phyloP scores from a whole-genome alignment of 2,888 invertebrate genomes.

The Pedicia rivosa region DNA sequence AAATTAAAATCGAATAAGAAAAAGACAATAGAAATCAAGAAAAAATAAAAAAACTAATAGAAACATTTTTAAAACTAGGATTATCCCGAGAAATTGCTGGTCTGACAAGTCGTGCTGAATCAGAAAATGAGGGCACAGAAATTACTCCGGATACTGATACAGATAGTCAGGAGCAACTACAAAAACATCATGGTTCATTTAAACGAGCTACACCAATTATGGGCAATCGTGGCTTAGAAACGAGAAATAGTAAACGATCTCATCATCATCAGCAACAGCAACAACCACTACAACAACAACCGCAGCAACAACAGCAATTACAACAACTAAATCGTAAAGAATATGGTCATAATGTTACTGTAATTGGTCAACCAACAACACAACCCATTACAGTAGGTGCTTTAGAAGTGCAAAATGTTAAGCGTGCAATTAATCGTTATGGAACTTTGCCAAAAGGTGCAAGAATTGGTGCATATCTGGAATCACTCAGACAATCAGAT shows the following conservation, averaged over 20 bases:
- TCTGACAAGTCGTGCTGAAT: constrained; percentile 35
- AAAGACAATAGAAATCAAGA: too few species aligned
- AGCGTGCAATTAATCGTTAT: constrained; percentile 85
- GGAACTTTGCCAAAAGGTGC: constrained; percentile 95
- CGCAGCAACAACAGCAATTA: constrained; percentile 40
- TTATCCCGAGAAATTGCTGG: constrained; percentile 27
- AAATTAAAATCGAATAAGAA: too few species aligned
- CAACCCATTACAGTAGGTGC: constrained; percentile 70
- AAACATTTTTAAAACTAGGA: constrained; percentile 24
- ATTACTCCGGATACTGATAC: constrained; percentile 60
- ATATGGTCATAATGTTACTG: constrained; percentile 10
- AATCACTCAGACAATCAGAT: constrained; percentile 75
- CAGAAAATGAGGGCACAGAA: constrained; percentile 54
- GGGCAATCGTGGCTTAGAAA: constrained; percentile 42
- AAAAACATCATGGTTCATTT: constrained; percentile 36
- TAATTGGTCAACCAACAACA: constrained; percentile 11
- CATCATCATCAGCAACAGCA: constrained; percentile 24
- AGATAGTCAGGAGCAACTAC: constrained; percentile 30
- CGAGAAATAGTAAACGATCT: constrained; percentile 42
- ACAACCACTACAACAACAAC: too few species aligned
- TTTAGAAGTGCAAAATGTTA: constrained; percentile 88
- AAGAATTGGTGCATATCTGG: constrained; percentile 89
- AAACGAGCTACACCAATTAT: constrained; percentile 40
- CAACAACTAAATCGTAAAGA: constrained; percentile 32
- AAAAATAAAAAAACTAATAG: constrained; percentile 14